Percentiles rank a stretch among this genome's conserved stretches.
Evolutionary conservation across 2,113 vertebrate genomes (phyloP).

Genomic region (Leptobrachium leishanense): DNA sequence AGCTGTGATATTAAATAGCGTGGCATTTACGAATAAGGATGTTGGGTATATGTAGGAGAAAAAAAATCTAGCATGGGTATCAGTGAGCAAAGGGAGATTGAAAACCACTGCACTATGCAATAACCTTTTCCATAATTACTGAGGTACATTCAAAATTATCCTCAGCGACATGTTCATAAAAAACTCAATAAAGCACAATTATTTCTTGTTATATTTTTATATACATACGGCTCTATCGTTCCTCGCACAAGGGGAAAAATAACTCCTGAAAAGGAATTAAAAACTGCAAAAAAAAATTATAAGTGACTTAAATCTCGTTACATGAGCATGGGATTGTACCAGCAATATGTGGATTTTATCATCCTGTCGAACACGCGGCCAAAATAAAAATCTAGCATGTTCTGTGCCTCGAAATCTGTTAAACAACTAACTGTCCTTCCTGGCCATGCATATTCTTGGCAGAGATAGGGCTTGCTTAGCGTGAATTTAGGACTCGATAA

Average conservation of each 20-base stretch:
- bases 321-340: conserved; percentile 22
- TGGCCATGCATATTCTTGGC: conserved; percentile 12
- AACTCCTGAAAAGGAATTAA: conserved; percentile 23
- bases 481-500: conserved; percentile 1
- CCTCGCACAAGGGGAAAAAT: conserved; percentile 3
- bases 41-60: conserved; percentile 15
- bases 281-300: conserved; percentile 5
- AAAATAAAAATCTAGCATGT: conserved; percentile 34
- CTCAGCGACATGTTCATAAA: conserved; percentile 33
- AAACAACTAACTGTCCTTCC: conserved; percentile 15
- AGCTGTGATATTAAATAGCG: conserved; percentile 28
- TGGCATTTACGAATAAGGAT: conserved; percentile 42
- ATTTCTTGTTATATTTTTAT: conserved; percentile 41
- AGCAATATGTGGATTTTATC: conserved; percentile 39
- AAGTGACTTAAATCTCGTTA: conserved; percentile 20
- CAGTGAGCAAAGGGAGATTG: conserved; percentile 30
- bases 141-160: conserved; percentile 37
- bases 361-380: conserved; percentile 33
- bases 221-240: conserved; percentile 9
- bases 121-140: conserved; percentile 48
- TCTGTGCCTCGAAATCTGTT: conserved; percentile 22
- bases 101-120: conserved; percentile 33
- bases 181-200: conserved; percentile 39
- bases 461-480: conserved; percentile 3
- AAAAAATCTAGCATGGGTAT: conserved; percentile 37